These are phyloP conservation scores for Nycticryphes semicollaris DNA, from an alignment of 2,113 vertebrate species.

Conservation along the genomic window DNA sequence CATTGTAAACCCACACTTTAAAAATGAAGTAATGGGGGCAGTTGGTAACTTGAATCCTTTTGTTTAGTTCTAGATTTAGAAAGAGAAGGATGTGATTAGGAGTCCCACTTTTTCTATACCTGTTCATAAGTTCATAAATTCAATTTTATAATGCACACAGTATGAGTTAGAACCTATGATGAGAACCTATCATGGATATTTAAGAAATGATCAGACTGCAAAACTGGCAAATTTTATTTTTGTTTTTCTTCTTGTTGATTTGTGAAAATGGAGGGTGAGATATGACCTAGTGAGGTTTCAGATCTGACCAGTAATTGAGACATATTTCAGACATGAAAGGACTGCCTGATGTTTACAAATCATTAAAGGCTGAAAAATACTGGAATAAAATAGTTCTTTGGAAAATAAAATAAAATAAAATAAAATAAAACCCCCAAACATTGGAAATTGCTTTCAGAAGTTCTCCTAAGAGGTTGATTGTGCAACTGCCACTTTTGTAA, in stretches of 20 bases:
- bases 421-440: not conserved
- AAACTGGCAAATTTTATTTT: not conserved
- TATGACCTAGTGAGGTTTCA: not conserved
- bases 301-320: not conserved
- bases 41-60: not conserved
- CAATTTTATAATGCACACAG: not conserved
- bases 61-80: not conserved
- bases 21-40: rapidly evolving
- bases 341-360: not conserved
- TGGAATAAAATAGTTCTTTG: not conserved
- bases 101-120: rapidly evolving
- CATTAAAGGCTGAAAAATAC: not conserved
- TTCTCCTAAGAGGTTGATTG: not conserved
- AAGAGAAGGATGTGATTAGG: not conserved
- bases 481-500: not conserved
- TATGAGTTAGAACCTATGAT: not conserved
- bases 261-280: not conserved
- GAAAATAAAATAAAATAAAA: not conserved
- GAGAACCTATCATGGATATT: not conserved
- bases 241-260: not conserved
- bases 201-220: not conserved
- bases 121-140: not conserved
- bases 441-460: not conserved
- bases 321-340: not conserved
- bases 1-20: not conserved